Evolutionary conservation across 92 coral and sea anemone species (phyloP).

Genomic region (Hydrozoanthus gracilis): DNA sequence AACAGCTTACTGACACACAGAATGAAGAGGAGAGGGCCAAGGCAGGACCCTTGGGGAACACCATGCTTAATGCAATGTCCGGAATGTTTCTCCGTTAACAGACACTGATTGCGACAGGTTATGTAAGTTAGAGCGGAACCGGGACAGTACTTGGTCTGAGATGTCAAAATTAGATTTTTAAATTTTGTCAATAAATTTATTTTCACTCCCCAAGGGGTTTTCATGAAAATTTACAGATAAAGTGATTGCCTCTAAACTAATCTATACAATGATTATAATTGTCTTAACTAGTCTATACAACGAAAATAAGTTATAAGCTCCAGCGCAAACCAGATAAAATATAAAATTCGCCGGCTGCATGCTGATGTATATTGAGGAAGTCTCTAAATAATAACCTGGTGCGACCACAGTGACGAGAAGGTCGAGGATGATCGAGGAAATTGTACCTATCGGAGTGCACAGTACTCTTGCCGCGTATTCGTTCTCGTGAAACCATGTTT

Average conservation of each 20-base stretch:
- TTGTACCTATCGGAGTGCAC: slow-evolving; percentile 68
- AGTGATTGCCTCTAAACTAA: no score
- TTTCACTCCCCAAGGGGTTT: no score
- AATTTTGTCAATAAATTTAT: no score
- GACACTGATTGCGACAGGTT: slow-evolving; percentile 37
- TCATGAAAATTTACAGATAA: no score
- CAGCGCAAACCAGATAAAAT: no score
- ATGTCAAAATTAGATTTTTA: slow-evolving; percentile 42
- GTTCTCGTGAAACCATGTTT: slow-evolving; percentile 39
- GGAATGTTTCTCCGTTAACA: slow-evolving; percentile 28
- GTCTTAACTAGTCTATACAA: no score
- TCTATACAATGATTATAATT: no score
- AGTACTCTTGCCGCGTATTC: slow-evolving; percentile 59
- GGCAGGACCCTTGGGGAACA: no score
- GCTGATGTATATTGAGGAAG: slow-evolving; percentile 49
- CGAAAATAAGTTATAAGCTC: no score
- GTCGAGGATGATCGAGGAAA: slow-evolving; percentile 65
- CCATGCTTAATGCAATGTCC: slow-evolving; percentile 31
- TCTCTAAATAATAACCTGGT: slow-evolving; percentile 71
- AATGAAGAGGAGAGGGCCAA: no score
- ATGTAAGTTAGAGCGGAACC: not conserved
- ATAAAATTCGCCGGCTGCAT: slow-evolving; percentile 50
- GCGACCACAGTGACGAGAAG: slow-evolving; percentile 65
- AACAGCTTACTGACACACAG: not conserved
- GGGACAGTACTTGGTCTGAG: slow-evolving; percentile 16